phyloP scores from a whole-genome alignment of 1,140 invertebrate genomes.

The Cydia pomonella region DNA sequence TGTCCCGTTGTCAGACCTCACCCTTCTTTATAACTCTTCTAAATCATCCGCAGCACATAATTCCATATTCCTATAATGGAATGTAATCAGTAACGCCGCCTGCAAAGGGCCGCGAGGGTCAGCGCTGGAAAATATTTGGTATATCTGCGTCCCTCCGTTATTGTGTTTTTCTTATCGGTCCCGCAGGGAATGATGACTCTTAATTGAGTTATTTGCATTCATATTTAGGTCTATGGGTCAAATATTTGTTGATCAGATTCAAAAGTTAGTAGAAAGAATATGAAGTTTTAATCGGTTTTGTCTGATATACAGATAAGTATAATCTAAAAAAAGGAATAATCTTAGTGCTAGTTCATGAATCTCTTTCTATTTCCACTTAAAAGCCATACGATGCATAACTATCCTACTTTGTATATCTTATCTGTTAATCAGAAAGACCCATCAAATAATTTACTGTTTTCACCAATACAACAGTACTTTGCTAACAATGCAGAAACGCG shows the following conservation, averaged over 20 bases:
- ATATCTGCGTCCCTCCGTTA: slow-evolving; percentile 49
- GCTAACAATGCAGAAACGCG: slow-evolving; percentile 34
- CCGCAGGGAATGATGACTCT: slow-evolving; percentile 58
- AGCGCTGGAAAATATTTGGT: slow-evolving; percentile 53
- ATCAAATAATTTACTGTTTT: not conserved
- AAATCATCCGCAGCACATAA: slow-evolving; percentile 32
- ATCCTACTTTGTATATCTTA: not conserved
- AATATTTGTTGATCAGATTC: not conserved
- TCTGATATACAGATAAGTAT: not conserved
- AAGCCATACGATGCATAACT: not conserved
- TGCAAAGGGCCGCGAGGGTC: slow-evolving; percentile 64
- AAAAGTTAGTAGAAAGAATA: not conserved
- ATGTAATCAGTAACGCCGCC: slow-evolving; percentile 61
- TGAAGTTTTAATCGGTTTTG: not conserved
- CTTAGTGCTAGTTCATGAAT: not conserved
- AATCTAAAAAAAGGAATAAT: not conserved
- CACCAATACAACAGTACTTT: slow-evolving; percentile 30
- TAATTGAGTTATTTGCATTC: slow-evolving; percentile 74
- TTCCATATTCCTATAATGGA: slow-evolving; percentile 56
- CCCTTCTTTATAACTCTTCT: slow-evolving; percentile 29
- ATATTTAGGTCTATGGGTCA: slow-evolving; percentile 48
- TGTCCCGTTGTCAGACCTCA: not conserved
- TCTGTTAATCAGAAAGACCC: not conserved
- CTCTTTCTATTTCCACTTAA: not conserved
- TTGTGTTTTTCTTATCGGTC: slow-evolving; percentile 57